Evolutionary conservation across 2,797 vertebrate species (phyloP), one percentile per base, ranked within the genome.

Genomic region (Hephaestus fuliginosus): DNA sequence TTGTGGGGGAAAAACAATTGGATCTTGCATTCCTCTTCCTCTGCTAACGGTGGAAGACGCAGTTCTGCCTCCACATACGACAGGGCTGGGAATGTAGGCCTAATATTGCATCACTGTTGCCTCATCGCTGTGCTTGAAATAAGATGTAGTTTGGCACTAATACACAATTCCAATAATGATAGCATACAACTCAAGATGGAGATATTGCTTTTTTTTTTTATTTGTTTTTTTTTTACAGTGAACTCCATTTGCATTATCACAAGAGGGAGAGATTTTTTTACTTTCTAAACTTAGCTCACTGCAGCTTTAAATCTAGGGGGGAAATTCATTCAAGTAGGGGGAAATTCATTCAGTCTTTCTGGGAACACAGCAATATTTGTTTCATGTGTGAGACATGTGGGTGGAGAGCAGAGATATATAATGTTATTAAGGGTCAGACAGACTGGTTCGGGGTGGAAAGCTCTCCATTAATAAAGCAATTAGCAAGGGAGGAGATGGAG

Each of bases 391-490:
- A 76, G 18, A 62, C 25, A 61, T 39, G 70, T 57, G 79, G 70
- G 48, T 43, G 67, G 41, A 81, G 20, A 61, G 30, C 56, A 73
- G 73, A 76, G 63, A 82, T 62, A 33, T 41, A 63, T 70, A 60
- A 83, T 85, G 73, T 68, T 61, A 86, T 90, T 86, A 79, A 7
- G 15, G 70, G 28, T 61, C 56, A 76, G 43, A 80, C 57, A 69
- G 81, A 75, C 68, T 77, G 75, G 81, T 86, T 82, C 68, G 39
- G 15, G 80, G 48, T 62, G 57, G 52, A 67, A 73, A 75, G 78
- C 77, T 90, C 85, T 85, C 75, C 86, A 87, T 90, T 91, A 93
- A 92, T 91, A 91, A 90, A 91, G 88, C 81, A 89, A 88, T 91
- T 92, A 87, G 58, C 75, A 73, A 49, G 76, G 57, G 70, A 80